A percentile compares a stretch with the other conserved stretches of the same genome.
Evolutionary conservation across 1,140 invertebrate species (phyloP).

Genomic region (Lanistes nyassanus): DNA sequence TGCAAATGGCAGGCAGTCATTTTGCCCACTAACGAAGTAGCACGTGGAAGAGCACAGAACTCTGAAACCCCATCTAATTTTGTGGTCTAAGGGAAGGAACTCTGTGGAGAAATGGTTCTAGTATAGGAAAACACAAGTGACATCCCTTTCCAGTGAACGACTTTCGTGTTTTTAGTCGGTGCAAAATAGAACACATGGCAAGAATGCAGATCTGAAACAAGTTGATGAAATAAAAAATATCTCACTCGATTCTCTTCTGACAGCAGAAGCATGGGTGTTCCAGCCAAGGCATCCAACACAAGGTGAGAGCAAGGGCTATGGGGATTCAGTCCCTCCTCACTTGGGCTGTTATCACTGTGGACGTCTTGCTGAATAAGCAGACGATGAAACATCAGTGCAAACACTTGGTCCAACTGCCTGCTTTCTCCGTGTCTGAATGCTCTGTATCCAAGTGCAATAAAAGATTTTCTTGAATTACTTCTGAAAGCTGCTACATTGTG

Average conservation of each 20-base stretch:
- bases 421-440: conserved; percentile 40
- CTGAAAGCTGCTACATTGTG: too few species aligned
- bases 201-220: not conserved
- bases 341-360: not conserved
- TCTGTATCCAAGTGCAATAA: conserved; percentile 28
- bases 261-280: conserved; percentile 7
- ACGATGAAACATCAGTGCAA: conserved; percentile 37
- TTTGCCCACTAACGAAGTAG: too few species aligned
- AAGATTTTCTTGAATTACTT: not conserved
- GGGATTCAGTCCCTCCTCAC: not conserved
- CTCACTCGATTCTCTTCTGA: conserved; percentile 23
- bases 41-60: too few species aligned
- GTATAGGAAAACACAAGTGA: too few species aligned
- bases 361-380: conserved; percentile 12
- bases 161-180: too few species aligned
- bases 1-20: too few species aligned
- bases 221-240: not conserved
- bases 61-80: too few species aligned
- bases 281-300: not conserved
- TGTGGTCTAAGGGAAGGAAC: too few species aligned
- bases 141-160: too few species aligned
- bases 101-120: too few species aligned
- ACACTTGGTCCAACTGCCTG: conserved; percentile 44
- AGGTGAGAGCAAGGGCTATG: not conserved
- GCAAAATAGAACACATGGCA: not conserved